Percentiles rank a stretch among this genome's conserved stretches.
Evolutionary conservation across 2,113 vertebrate genomes (phyloP).

Genomic region (Atractosteus spatula): DNA sequence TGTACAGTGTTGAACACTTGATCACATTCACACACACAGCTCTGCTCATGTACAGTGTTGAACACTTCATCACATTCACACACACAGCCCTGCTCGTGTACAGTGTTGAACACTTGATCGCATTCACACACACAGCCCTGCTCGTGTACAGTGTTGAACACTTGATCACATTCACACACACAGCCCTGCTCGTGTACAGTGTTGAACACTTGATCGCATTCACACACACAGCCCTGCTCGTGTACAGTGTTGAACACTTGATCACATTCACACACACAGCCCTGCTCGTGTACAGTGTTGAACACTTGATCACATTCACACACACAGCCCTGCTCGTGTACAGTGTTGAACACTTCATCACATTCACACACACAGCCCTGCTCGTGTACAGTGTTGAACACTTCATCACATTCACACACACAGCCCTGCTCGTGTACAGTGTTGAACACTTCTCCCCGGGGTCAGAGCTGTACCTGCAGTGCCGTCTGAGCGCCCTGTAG

Average conservation of each 20-base stretch:
- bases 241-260: no score
- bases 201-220: background rate
- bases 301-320: background rate
- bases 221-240: background rate
- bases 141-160: background rate
- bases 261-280: conserved; percentile 18
- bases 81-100: background rate
- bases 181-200: background rate
- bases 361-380: conserved; percentile 7
- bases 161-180: background rate
- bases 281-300: background rate
- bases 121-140: background rate
- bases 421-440: conserved; percentile 10
- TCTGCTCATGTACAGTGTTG: conserved; percentile 20
- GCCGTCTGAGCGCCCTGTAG: conserved; percentile 53
- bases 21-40: background rate
- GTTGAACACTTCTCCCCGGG: background rate
- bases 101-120: background rate
- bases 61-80: conserved; percentile 5
- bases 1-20: conserved; percentile 16
- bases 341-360: background rate
- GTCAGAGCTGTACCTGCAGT: conserved; percentile 44
- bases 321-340: background rate
- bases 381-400: conserved; percentile 4
- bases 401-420: background rate